These are phyloP conservation scores for Stenichneumon culpator DNA, from an alignment of 2,888 invertebrate genomes.

Conservation along the genomic window DNA sequence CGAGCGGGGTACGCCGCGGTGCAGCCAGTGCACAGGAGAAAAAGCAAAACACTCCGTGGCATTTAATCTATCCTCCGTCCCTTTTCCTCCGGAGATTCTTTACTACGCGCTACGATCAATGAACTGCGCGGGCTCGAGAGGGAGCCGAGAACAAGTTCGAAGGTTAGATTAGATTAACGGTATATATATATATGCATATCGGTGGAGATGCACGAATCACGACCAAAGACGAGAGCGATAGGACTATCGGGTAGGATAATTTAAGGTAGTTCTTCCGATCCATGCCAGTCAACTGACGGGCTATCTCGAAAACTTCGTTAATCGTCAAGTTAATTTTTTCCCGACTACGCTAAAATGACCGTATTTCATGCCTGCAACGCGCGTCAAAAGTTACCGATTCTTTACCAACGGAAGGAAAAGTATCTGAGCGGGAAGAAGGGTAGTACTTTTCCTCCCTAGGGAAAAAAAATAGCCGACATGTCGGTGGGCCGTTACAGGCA, in stretches of 20 bases:
- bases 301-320: too few species aligned
- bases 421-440: too few species aligned
- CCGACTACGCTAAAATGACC: too few species aligned
- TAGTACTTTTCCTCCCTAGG: too few species aligned
- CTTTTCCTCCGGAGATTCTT: slow-evolving; percentile 6
- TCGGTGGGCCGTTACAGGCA: too few species aligned
- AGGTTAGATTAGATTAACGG: slow-evolving; percentile 48
- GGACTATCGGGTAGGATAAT: neutral
- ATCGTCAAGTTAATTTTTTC: too few species aligned
- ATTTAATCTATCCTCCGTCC: slow-evolving; percentile 35
- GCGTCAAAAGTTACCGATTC: too few species aligned
- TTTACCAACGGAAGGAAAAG: too few species aligned
- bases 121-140: slow-evolving; percentile 39
- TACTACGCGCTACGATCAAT: slow-evolving; percentile 21
- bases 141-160: slow-evolving; percentile 39
- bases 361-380: too few species aligned
- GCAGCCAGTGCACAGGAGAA: slow-evolving; percentile 15
- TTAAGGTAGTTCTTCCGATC: neutral
- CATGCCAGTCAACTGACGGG: too few species aligned
- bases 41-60: slow-evolving; percentile 25
- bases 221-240: neutral
- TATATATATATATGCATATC: neutral
- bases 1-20: slow-evolving; percentile 39
- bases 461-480: too few species aligned
- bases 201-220: neutral